phyloP scores from a whole-genome alignment of 2,888 invertebrate species.

The Sarcophaga carnaria region DNA sequence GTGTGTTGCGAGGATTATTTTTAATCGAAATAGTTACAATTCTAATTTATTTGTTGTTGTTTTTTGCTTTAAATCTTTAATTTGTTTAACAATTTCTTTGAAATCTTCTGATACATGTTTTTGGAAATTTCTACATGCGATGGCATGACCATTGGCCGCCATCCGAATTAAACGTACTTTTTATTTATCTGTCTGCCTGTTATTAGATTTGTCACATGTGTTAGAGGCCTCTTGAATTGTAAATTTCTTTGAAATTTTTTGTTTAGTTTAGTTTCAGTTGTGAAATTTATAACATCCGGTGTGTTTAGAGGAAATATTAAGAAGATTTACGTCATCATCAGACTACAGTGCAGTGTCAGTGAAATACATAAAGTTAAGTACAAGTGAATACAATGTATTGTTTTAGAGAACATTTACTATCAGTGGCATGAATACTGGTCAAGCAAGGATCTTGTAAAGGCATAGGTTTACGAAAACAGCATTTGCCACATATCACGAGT shows the following conservation, averaged over 20 bases:
- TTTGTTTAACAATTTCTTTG: constrained; percentile 42
- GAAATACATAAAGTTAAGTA: too few relatives aligned
- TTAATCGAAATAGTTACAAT: constrained; percentile 63
- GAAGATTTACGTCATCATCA: constrained; percentile 26
- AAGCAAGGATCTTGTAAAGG: too few relatives aligned
- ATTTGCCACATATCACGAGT: too few relatives aligned
- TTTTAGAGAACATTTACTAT: too few relatives aligned
- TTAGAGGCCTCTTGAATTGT: background rate
- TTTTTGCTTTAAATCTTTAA: constrained; percentile 5
- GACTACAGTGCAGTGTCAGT: too few relatives aligned
- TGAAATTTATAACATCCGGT: constrained; percentile 66
- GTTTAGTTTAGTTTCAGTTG: constrained; percentile 14
- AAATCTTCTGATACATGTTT: constrained; percentile 56
- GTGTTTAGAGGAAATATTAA: constrained; percentile 58
- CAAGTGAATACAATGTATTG: too few relatives aligned
- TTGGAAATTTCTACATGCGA: constrained; percentile 39
- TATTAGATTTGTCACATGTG: constrained; percentile 64
- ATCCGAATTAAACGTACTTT: background rate
- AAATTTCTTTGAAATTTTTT: constrained; percentile 36
- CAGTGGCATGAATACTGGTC: too few relatives aligned
- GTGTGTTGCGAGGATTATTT: constrained; percentile 27
- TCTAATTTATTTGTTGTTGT: constrained; percentile 28
- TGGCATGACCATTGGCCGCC: constrained; percentile 21
- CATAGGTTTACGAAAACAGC: too few relatives aligned
- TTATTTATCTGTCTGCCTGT: constrained; percentile 26